phyloP scores from a whole-genome alignment of 2,888 invertebrate genomes.

The Aphodius granarius region DNA sequence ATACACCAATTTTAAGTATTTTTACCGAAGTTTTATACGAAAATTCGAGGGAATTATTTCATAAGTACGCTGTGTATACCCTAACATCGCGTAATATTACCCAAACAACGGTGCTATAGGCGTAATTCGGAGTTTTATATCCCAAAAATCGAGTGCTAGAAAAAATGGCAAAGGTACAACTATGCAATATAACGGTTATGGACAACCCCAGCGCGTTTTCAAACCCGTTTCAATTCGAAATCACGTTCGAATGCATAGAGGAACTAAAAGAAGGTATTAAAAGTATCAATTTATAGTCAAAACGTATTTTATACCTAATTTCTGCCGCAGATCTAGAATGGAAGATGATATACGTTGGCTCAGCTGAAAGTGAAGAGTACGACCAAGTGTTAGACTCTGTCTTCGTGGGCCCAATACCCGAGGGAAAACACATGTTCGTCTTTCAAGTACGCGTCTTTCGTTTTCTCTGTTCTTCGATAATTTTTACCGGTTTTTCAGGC shows the following conservation, averaged over 20 bases:
- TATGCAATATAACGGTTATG: conserved; percentile 94
- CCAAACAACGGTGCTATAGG: too few species aligned
- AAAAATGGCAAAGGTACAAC: conserved; percentile 94
- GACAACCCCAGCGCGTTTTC: conserved; percentile 96
- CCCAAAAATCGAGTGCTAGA: too few species aligned
- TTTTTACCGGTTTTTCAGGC: conserved; percentile 64
- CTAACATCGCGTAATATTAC: neutral
- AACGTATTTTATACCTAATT: too few species aligned
- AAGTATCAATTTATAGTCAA: too few species aligned
- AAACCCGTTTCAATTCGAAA: conserved; percentile 96
- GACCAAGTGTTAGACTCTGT: conserved; percentile 98
- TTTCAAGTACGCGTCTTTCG: conserved; percentile 85
- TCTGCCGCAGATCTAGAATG: conserved; percentile 86
- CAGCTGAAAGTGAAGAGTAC: conserved; percentile 94
- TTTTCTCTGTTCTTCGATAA: too few species aligned
- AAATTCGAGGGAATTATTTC: neutral
- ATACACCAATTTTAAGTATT: neutral
- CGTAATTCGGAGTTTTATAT: neutral
- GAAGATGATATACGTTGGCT: conserved; percentile 99
- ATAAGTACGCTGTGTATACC: neutral
- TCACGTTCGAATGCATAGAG: conserved; percentile 98
- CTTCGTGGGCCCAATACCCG: conserved; percentile 96
- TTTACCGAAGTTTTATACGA: neutral
- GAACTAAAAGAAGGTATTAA: conserved; percentile 91
- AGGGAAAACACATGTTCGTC: conserved; percentile 93